phyloP scores from a whole-genome alignment of 2,888 invertebrate genomes.

The Tinea pellionella region DNA sequence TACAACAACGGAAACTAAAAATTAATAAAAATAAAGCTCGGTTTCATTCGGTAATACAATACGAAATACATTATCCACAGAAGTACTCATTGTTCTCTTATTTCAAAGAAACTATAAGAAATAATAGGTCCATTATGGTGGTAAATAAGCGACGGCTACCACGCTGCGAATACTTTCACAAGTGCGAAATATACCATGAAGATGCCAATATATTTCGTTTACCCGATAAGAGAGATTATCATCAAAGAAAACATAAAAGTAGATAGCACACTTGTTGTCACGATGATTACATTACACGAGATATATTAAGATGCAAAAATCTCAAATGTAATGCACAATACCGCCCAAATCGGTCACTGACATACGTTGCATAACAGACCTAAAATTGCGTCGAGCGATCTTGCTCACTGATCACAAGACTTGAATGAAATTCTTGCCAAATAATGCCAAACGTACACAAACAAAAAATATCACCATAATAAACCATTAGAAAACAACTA shows the following conservation, averaged over 20 bases:
- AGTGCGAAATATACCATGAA: neutral
- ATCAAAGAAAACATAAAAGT: neutral
- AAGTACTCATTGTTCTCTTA: slow-evolving; percentile 1
- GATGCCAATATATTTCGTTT: neutral
- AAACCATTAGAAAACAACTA: neutral
- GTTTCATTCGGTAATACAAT: neutral
- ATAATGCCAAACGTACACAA: neutral
- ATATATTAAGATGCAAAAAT: neutral
- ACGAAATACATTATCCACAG: neutral
- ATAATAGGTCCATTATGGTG: neutral
- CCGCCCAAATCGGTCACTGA: neutral
- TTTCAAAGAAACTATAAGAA: neutral
- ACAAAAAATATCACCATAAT: neutral
- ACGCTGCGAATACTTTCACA: slow-evolving; percentile 1
- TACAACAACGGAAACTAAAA: neutral
- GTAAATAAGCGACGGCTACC: neutral
- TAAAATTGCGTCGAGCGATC: neutral
- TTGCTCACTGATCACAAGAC: slow-evolving; percentile 6
- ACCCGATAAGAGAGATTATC: slow-evolving; percentile 5
- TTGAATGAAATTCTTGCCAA: slow-evolving; percentile 6
- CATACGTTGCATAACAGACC: neutral
- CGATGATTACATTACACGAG: neutral
- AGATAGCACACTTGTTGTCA: neutral
- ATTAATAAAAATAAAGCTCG: neutral
- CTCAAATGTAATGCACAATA: neutral